Evolutionary conservation across 1,140 invertebrate species (phyloP).

Genomic region (Rhopalosiphum padi): DNA sequence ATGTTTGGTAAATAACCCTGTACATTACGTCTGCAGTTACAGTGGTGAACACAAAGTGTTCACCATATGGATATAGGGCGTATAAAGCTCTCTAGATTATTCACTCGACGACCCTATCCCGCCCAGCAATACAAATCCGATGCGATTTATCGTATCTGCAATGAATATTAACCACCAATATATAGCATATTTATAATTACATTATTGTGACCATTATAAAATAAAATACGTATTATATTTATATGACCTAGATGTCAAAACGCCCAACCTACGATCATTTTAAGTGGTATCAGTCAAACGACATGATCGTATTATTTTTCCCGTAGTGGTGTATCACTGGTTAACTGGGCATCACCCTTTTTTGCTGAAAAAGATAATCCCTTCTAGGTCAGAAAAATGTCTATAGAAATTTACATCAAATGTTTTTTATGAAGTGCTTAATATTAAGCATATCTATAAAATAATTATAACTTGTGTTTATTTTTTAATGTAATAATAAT

Average conservation of each 20-base stretch:
- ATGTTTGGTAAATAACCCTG: not conserved
- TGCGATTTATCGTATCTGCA: not conserved
- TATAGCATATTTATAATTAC: not conserved
- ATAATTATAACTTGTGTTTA: not conserved
- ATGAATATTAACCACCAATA: not conserved
- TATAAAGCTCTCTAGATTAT: conserved; percentile 6
- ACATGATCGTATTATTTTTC: not conserved
- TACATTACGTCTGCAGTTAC: not conserved
- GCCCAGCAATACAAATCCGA: not conserved
- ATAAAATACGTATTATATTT: not conserved
- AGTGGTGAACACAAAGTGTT: not conserved
- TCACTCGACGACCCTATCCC: not conserved
- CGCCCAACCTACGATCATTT: not conserved
- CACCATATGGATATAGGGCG: not conserved
- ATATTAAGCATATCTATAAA: not conserved
- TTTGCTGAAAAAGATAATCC: not conserved
- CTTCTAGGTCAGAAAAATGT: not conserved
- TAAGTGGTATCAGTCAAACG: not conserved
- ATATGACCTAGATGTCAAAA: not conserved
- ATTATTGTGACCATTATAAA: not conserved
- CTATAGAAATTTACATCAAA: not conserved
- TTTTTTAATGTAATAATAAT: too few species aligned
- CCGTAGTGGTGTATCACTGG: not conserved
- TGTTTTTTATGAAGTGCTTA: too few species aligned
- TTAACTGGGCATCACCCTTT: not conserved